Evolutionary conservation across 1,140 invertebrate species (phyloP).

Genomic region (Sipha flava): DNA sequence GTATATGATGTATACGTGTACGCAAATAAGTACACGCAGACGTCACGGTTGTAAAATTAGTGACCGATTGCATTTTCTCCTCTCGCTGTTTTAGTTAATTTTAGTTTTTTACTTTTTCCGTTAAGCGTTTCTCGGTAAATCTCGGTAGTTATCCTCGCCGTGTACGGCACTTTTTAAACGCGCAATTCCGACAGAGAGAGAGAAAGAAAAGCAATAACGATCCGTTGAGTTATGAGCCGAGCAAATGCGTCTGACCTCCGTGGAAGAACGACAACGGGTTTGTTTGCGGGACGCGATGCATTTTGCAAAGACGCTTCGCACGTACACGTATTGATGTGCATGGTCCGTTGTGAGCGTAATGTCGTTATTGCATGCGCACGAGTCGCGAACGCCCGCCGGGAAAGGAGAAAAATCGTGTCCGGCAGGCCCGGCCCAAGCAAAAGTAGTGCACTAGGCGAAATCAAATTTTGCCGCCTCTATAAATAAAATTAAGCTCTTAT

Average conservation of each 20-base stretch:
- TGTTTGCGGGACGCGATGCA: background rate
- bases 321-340: background rate
- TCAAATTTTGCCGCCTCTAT: too few relatives aligned
- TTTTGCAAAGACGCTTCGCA: background rate
- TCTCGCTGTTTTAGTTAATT: background rate
- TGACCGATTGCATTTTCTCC: background rate
- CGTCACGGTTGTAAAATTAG: background rate
- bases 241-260: slow-evolving; percentile 7
- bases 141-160: background rate
- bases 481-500: too few relatives aligned
- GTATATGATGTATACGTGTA: background rate
- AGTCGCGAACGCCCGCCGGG: too few relatives aligned
- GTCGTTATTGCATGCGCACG: too few relatives aligned
- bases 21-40: too few relatives aligned
- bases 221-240: background rate
- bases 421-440: too few relatives aligned
- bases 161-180: background rate
- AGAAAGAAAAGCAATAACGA: background rate
- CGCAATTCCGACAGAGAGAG: background rate
- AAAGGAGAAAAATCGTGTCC: too few relatives aligned
- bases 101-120: background rate
- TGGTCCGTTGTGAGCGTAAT: too few relatives aligned
- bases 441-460: too few relatives aligned
- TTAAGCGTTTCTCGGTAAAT: background rate
- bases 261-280: background rate